Evolutionary conservation across 2,888 invertebrate genomes (phyloP), one percentile per base, ranked within the genome.

Genomic region (Drosophila meridionalis): DNA sequence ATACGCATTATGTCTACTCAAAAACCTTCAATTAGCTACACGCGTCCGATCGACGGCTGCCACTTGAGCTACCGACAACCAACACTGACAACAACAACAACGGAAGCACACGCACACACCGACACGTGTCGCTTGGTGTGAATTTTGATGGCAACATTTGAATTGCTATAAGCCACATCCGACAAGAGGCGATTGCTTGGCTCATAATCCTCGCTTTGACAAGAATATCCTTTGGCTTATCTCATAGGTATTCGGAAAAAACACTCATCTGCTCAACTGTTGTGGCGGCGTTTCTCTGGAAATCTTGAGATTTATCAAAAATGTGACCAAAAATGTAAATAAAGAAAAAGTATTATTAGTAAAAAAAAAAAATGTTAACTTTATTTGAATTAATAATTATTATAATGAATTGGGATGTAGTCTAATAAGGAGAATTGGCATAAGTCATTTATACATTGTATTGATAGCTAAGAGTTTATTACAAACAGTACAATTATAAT

Each of bases 121-220:
- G 76, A 73, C 87, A 88, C 83, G 78, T 80, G 81, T 34, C 50
- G 52, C 20, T 11, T 82, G 70, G 81, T 87, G 82, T 71, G 77
- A 84, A 74, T 43, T 69, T 74, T 61, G 58, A 59, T 60, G 67
- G 55, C 42, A 48, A 63, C 47, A 58, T 56, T 50, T 43, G 34
- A 30, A 42, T 42, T 28, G 45, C 20, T 50, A 45, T 28, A 34
- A 68, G 30, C 43, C 45, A 40, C 9, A 42, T 36, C 32, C 43
- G 42, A 11, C 42, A 48, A 34, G 26, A 47, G 30, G 3, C 6
- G 32, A n/a, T 53, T 20, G 42, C 56, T 42, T 56, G 40, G 52
- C 52, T 40, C 2, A n/a, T 32, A 34, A 42, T 34, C 26, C 26
- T 26, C 11, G 45, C 12, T 45, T 50, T 34, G 48, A 50, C 30